Evolutionary conservation across 2,113 vertebrate species (phyloP), one percentile per base, ranked within the genome.

Genomic region (Circaetus cinerascens): DNA sequence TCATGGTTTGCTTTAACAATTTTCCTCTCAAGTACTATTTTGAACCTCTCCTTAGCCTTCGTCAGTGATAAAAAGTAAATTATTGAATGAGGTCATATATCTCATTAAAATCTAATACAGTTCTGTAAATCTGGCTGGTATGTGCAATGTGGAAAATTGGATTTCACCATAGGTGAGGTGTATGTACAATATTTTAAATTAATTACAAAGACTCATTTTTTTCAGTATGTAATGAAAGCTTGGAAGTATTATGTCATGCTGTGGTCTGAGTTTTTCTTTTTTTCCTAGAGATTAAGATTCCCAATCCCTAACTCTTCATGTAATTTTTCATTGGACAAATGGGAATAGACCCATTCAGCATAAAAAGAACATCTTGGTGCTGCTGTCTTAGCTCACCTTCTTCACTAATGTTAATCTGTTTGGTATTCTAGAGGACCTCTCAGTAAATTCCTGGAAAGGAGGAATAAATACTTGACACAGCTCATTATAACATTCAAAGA

Each of bases 61-160:
- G 80, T 45, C 72, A 64, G 68, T 89, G 50, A 81, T 94, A 80
- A 81, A 91, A 76, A 95, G 79, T 95, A 94, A 96, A 97, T 95
- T 96, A 97, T 93, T 95, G 53, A 96, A 94, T 93, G 82, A 95
- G 77, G 82, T 96, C 74, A 94, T 97, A 92, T 91, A 96, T 96
- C 77, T 97, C 76, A 97, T 96, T 94, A 97, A 97, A 97, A 92
- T 92, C 72, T 97, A 96, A 91, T 92, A 93, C 43, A 12, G 34
- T 97, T 97, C 84, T 93, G 90, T 87, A 94, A 76, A 95, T 83
- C 59, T 86, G 86, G 66, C 94, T 97, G 41, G 77, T 95, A 91
- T 92, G 62, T 95, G 80, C 91, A 95, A 73, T 93, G 86, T 73
- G 87, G 95, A 95, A 97, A 97, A 97, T 88, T 94, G 89, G 93